These are phyloP conservation scores for Podarcis lilfordi DNA, from an alignment of 2,797 vertebrate species.

Conservation along the genomic window DNA sequence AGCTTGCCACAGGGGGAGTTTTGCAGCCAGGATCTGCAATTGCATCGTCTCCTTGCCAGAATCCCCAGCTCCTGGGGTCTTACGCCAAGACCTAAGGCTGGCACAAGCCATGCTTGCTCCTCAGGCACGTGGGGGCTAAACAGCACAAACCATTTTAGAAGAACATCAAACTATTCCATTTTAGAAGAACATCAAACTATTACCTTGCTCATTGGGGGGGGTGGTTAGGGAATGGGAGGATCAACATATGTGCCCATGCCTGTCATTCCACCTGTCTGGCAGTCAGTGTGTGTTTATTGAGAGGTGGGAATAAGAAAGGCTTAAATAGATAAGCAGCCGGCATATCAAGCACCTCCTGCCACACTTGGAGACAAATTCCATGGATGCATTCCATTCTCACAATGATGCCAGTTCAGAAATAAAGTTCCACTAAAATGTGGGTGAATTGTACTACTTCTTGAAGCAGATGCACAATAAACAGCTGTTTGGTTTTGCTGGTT, in stretches of 20 bases:
- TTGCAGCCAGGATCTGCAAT: not conserved
- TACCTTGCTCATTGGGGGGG: no score
- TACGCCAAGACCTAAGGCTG: rapidly evolving
- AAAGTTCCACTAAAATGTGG: not conserved
- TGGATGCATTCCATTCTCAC: not conserved
- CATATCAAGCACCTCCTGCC: not conserved
- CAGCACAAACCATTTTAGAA: not conserved
- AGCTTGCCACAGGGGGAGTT: not conserved
- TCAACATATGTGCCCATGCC: not conserved
- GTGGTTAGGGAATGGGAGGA: no score
- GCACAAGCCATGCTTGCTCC: not conserved
- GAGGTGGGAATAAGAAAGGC: not conserved
- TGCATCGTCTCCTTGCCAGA: not conserved
- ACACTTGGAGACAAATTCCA: not conserved
- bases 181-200: not conserved
- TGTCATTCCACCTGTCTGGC: not conserved
- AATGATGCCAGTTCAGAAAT: not conserved
- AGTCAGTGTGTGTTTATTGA: not conserved
- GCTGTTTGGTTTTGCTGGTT: not conserved
- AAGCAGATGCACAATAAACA: not conserved
- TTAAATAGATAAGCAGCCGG: not conserved
- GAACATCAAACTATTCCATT: not conserved
- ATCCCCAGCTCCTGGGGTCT: not conserved
- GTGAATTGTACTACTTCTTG: not conserved
- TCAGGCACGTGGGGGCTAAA: not conserved